Percentiles rank a stretch among this genome's conserved stretches.
phyloP scores from a whole-genome alignment of 2,113 vertebrate species.

The Egretta garzetta region DNA sequence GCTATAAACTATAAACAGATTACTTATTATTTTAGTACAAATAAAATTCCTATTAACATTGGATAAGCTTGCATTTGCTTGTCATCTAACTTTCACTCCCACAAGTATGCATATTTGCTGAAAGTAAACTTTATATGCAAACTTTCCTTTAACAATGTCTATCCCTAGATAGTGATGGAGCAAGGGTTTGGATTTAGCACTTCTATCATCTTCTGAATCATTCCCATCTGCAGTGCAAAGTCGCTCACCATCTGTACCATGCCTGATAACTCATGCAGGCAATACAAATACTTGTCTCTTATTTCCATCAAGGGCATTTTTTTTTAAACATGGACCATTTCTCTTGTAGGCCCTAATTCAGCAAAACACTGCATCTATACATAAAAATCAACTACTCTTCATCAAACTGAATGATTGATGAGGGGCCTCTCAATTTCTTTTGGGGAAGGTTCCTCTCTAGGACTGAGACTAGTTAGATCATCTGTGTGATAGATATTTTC shows the following conservation, averaged over 20 bases:
- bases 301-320: not conserved
- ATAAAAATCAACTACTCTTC: not conserved
- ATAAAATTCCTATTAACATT: not conserved
- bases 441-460: not conserved
- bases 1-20: not conserved
- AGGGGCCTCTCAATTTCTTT: not conserved
- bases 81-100: slow-evolving; percentile 1
- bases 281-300: slow-evolving; percentile 3
- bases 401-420: not conserved
- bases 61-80: not conserved
- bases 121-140: slow-evolving; percentile 44
- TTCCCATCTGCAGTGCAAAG: slow-evolving; percentile 55
- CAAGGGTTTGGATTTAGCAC: slow-evolving; percentile 49
- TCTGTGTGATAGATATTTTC: not conserved
- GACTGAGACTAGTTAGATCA: not conserved
- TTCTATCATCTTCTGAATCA: slow-evolving; percentile 55
- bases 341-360: not conserved
- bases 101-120: not conserved
- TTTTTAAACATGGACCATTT: not conserved
- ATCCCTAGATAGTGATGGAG: slow-evolving; percentile 6
- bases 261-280: slow-evolving; percentile 23
- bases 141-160: slow-evolving; percentile 19
- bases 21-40: not conserved
- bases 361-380: not conserved
- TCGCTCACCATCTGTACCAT: slow-evolving; percentile 56